phyloP scores from a whole-genome alignment of 2,797 vertebrate species.

The Crenichthys baileyi region DNA sequence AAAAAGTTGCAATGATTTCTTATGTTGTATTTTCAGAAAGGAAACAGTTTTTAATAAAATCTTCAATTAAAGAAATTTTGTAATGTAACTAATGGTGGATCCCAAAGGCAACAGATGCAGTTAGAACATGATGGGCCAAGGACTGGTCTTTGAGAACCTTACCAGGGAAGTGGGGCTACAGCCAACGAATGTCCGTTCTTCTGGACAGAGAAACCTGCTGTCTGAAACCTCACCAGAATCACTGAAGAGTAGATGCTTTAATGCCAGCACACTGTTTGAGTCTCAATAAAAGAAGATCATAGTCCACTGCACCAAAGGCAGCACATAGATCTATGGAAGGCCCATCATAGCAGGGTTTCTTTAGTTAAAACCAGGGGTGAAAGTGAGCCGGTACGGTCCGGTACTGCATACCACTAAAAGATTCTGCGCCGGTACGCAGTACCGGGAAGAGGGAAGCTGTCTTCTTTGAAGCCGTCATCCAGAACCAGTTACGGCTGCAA shows the following conservation, averaged over 20 bases:
- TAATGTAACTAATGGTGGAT: neutral
- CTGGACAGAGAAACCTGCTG: neutral
- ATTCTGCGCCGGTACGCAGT: too few relatives aligned
- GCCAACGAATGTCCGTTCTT: too few relatives aligned
- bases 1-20: neutral
- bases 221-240: neutral
- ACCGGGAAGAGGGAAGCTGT: too few relatives aligned
- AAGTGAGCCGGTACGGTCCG: too few relatives aligned
- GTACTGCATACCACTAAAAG: too few relatives aligned
- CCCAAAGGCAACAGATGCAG: neutral
- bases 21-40: neutral
- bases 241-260: neutral
- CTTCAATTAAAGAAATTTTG: neutral
- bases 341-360: neutral
- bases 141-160: neutral
- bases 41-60: neutral
- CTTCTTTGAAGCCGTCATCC: too few relatives aligned
- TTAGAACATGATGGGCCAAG: neutral
- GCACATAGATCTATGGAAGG: neutral
- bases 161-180: neutral
- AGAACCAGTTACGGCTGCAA: too few relatives aligned
- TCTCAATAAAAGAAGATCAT: neutral
- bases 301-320: neutral
- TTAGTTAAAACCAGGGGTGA: neutral
- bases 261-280: neutral